Percentiles rank a stretch among this genome's conserved stretches.
phyloP scores from a whole-genome alignment of 2,113 vertebrate species.

The Myanophis thanlyinensis region DNA sequence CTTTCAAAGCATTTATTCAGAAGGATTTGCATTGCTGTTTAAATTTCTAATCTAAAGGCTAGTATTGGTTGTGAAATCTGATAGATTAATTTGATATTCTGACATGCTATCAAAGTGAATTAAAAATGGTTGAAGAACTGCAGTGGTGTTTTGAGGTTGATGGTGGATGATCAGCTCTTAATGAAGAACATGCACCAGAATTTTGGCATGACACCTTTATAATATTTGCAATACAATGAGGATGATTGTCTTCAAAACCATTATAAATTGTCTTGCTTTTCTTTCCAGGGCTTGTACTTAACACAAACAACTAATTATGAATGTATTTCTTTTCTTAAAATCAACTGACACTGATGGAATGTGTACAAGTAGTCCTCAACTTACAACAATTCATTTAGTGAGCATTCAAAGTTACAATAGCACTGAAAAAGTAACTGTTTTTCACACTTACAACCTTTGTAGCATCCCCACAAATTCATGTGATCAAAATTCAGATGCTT shows the following conservation, averaged over 20 bases:
- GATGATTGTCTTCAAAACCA: neutral
- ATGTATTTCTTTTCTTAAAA: neutral
- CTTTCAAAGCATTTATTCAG: neutral
- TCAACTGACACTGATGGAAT: neutral
- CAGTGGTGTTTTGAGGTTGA: neutral
- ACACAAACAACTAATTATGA: neutral
- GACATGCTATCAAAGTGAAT: slow-evolving; percentile 46
- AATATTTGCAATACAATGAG: neutral
- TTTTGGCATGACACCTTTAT: slow-evolving; percentile 10
- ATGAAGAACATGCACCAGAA: neutral
- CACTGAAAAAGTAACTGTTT: neutral
- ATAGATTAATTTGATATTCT: slow-evolving; percentile 43
- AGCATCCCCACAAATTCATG: neutral
- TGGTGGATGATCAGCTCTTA: neutral
- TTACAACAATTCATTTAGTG: neutral
- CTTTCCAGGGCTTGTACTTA: neutral
- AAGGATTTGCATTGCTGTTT: neutral
- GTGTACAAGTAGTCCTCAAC: neutral
- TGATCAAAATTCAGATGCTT: neutral
- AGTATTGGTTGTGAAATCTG: slow-evolving; percentile 46
- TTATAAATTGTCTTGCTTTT: rapidly evolving
- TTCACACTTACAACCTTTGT: neutral
- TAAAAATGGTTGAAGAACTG: slow-evolving; percentile 6
- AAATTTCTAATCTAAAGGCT: neutral
- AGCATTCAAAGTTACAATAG: neutral